These are phyloP conservation scores for Brassicogethes aeneus DNA, from an alignment of 2,888 invertebrate genomes.

Conservation along the genomic window DNA sequence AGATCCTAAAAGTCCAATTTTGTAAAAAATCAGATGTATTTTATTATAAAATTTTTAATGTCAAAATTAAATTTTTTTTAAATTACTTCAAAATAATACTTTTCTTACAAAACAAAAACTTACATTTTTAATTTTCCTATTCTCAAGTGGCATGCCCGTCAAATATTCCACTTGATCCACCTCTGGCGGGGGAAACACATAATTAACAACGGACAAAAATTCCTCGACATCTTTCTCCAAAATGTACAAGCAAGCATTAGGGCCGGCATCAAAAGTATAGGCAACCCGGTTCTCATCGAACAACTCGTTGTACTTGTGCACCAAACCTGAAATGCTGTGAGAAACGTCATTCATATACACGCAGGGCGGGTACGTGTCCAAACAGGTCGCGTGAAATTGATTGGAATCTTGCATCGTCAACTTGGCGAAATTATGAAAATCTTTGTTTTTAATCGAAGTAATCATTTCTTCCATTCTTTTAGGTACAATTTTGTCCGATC, in stretches of 20 bases:
- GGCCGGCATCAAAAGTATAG: constrained; percentile 98
- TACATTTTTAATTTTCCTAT: constrained; percentile 11
- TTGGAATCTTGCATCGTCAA: constrained; percentile 97
- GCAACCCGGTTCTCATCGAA: constrained; percentile 63
- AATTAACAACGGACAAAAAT: constrained; percentile 57
- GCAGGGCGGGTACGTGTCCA: constrained; percentile 88
- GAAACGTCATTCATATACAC: constrained; percentile 89
- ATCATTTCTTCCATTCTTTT: constrained; percentile 53
- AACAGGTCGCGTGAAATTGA: constrained; percentile 87
- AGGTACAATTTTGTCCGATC: constrained; percentile 67
- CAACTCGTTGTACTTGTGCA: constrained; percentile 74
- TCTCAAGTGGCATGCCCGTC: constrained; percentile 44
- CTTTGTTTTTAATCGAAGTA: constrained; percentile 50
- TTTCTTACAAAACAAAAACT: neutral
- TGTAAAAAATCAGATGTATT: constrained; percentile 9
- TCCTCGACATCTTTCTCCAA: constrained; percentile 64
- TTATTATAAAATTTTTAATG: neutral
- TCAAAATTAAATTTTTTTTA: too few relatives aligned
- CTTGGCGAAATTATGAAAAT: constrained; percentile 83
- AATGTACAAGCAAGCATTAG: constrained; percentile 88
- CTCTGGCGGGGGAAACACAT: constrained; percentile 64
- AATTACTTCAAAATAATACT: too few relatives aligned
- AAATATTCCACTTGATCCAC: constrained; percentile 44
- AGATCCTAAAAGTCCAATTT: constrained; percentile 24
- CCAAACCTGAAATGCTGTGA: constrained; percentile 64